Base-by-base conservation (phyloP, 2,797 vertebrate genomes). In the Gambusia yucatana region DNA sequence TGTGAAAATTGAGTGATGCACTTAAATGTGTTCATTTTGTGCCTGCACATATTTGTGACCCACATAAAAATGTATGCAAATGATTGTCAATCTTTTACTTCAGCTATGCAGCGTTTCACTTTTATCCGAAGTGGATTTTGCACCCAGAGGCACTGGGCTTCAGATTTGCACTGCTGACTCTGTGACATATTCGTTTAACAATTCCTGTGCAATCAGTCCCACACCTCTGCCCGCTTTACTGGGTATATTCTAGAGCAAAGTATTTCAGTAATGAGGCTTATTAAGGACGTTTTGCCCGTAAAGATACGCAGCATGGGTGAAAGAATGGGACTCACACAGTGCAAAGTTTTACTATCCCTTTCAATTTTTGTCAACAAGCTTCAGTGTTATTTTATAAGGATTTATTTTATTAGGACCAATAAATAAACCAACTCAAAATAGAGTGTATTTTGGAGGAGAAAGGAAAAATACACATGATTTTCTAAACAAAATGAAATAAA, bases 61-160 rank as follows among this genome's bases (percentile, higher is more conserved):
- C 82, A 83, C 25, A 79, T 83, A 65, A 48, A 43, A 4, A 69
- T 36, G 72, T 46, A 20, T 77, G 36, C 30, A 76, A 25, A 80
- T 73, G 59, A 78, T 70, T 76, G 73, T 84, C 41, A 82, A 76
- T 82, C 80, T 71, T 86, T 76, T 30, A 82, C 83, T 75, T 80
- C 73, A 80, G 73, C 52, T 47, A 48, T 69, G 76, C 61, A 72
- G 65, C 39, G 10, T 83, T 76, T 87, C 79, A 82, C 79, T 75
- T 87, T 87, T 48, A 69, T 75, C 80, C 73, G 84, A 90, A 91
- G 46, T 87, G 79, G 81, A 91, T 91, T 88, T 85, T 84, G 63
- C 72, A 14, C 69, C 36, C 44, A 11, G 71, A 43, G 71, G 65
- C 86, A 59, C 67, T 89, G 78, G 78, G 77, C 84, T 71, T 82